These are phyloP conservation scores for Podarcis raffonei DNA, from an alignment of 2,113 vertebrate genomes.

Conservation along the genomic window DNA sequence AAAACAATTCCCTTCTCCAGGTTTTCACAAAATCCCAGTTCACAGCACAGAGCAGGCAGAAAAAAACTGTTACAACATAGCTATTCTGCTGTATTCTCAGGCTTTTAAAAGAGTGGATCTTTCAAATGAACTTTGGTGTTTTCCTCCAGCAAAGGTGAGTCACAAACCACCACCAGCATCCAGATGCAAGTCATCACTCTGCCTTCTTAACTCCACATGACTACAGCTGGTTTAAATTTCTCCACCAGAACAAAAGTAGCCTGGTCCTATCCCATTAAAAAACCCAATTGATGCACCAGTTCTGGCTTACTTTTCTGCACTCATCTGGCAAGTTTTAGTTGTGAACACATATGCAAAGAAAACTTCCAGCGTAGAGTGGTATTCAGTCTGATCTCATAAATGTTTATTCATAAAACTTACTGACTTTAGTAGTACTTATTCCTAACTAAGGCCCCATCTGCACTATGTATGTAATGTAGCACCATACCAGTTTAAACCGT, in stretches of 20 bases:
- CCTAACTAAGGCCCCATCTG: neutral
- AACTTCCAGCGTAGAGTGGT: neutral
- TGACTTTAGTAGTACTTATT: neutral
- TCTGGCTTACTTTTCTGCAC: neutral
- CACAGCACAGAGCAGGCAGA: neutral
- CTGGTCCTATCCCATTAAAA: neutral
- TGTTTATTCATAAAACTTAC: neutral
- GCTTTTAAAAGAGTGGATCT: neutral
- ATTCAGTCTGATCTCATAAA: neutral
- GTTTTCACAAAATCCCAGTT: neutral
- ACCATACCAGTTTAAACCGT: too few relatives aligned
- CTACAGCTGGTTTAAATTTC: neutral
- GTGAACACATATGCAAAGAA: neutral
- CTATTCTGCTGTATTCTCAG: neutral
- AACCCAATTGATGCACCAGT: neutral
- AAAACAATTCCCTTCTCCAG: neutral
- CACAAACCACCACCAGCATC: neutral
- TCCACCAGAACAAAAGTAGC: neutral
- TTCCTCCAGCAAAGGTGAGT: neutral
- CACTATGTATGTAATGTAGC: too few relatives aligned
- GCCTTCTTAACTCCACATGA: neutral
- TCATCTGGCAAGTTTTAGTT: neutral
- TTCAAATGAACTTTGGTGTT: neutral
- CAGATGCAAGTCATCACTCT: neutral
- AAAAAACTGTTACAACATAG: neutral